Evolutionary conservation across 2,888 invertebrate genomes (phyloP).

Genomic region (Epinotia brunnichana): DNA sequence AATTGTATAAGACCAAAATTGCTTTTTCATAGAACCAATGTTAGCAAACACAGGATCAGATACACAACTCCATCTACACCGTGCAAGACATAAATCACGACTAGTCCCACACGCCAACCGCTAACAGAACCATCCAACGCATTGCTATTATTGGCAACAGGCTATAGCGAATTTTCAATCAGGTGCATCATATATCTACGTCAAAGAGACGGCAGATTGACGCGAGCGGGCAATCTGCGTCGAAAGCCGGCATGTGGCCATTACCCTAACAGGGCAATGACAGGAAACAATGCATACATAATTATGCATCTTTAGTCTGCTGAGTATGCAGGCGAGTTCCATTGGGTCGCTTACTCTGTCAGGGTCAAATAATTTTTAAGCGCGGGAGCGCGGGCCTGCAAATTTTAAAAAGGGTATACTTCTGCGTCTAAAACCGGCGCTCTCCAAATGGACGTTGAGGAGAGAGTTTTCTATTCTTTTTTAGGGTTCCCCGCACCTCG

Average conservation of each 20-base stretch:
- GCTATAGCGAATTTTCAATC: slow-evolving; percentile 60
- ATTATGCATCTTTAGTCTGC: slow-evolving; percentile 20
- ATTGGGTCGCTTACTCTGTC: not conserved
- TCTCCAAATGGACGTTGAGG: not conserved
- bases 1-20: no score
- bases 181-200: slow-evolving; percentile 61
- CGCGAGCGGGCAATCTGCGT: slow-evolving; percentile 59
- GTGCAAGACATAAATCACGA: slow-evolving; percentile 50
- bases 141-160: slow-evolving; percentile 49
- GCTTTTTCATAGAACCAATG: not conserved
- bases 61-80: not conserved
- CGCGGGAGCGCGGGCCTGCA: not conserved
- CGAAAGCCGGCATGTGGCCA: slow-evolving; percentile 50
- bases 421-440: not conserved
- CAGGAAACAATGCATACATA: slow-evolving; percentile 27
- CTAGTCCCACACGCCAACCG: slow-evolving; percentile 46
- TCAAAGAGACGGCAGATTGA: slow-evolving; percentile 50
- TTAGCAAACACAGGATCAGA: not conserved
- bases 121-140: slow-evolving; percentile 53
- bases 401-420: not conserved
- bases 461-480: no score
- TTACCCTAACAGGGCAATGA: slow-evolving; percentile 49
- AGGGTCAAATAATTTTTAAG: not conserved
- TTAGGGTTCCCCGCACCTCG: no score
- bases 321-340: not conserved